phyloP scores from a whole-genome alignment of 2,797 vertebrate species.

The Amazonetta brasiliensis region DNA sequence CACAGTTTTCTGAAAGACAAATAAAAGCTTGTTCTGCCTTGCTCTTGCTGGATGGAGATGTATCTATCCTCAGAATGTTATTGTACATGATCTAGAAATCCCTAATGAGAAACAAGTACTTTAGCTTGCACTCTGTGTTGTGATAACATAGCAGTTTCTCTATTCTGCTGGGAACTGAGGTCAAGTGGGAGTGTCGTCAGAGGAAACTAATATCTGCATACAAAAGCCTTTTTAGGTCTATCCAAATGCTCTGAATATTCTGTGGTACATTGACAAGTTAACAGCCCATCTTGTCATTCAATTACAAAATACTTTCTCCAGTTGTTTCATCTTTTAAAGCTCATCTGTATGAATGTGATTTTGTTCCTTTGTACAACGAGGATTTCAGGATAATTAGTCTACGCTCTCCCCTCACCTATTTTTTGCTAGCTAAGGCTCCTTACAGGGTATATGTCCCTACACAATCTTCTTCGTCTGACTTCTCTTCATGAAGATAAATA shows the following conservation, averaged over 20 bases:
- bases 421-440: background rate
- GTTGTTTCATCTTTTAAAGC: background rate
- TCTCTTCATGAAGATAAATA: constrained; percentile 2
- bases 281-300: background rate
- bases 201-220: background rate
- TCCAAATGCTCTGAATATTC: background rate
- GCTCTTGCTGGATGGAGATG: background rate
- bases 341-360: background rate
- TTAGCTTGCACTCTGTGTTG: background rate
- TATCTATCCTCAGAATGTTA: background rate
- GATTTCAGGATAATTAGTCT: background rate
- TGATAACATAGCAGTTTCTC: background rate
- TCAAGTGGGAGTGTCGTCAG: background rate
- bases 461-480: no score
- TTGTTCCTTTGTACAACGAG: background rate
- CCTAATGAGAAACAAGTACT: background rate
- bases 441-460: background rate
- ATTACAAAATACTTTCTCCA: background rate
- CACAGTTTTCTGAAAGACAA: background rate
- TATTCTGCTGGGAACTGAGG: background rate
- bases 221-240: background rate
- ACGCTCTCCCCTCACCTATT: background rate
- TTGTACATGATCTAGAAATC: background rate
- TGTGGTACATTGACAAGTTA: background rate
- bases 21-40: background rate